Evolutionary conservation across 2,888 invertebrate species (phyloP).

Genomic region (Brenthis hecate): DNA sequence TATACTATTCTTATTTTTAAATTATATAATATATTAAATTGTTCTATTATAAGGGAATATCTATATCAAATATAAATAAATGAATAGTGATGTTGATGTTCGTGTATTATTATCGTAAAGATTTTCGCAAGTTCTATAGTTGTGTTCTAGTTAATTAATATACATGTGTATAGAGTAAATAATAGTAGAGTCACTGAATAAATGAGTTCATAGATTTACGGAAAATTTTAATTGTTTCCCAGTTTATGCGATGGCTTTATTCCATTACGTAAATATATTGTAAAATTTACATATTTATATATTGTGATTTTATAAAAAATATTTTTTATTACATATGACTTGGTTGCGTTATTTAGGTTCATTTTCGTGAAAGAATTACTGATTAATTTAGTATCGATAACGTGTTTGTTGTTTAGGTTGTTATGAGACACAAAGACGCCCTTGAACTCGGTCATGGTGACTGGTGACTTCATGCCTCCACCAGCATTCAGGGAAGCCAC

Average conservation of each 20-base stretch:
- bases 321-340: too few species aligned
- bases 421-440: slow-evolving; percentile 47
- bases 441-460: slow-evolving; percentile 52
- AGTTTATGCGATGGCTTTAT: background rate
- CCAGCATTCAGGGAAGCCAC: slow-evolving; percentile 52
- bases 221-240: slow-evolving; percentile 18
- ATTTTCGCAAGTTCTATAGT: too few species aligned
- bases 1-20: too few species aligned
- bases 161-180: slow-evolving; percentile 4
- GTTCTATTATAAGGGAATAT: too few species aligned
- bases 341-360: too few species aligned
- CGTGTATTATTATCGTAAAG: too few species aligned
- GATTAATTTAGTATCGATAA: slow-evolving; percentile 34
- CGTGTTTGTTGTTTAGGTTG: slow-evolving; percentile 25
- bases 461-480: slow-evolving; percentile 53
- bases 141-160: too few species aligned
- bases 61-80: too few species aligned
- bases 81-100: too few species aligned
- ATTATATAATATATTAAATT: too few species aligned
- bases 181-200: background rate
- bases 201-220: slow-evolving; percentile 18
- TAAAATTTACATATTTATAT: too few species aligned
- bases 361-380: slow-evolving; percentile 3
- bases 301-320: too few species aligned
- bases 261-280: background rate